These are phyloP conservation scores for Hassar affinis DNA, from an alignment of 2,113 vertebrate species.

Conservation along the genomic window DNA sequence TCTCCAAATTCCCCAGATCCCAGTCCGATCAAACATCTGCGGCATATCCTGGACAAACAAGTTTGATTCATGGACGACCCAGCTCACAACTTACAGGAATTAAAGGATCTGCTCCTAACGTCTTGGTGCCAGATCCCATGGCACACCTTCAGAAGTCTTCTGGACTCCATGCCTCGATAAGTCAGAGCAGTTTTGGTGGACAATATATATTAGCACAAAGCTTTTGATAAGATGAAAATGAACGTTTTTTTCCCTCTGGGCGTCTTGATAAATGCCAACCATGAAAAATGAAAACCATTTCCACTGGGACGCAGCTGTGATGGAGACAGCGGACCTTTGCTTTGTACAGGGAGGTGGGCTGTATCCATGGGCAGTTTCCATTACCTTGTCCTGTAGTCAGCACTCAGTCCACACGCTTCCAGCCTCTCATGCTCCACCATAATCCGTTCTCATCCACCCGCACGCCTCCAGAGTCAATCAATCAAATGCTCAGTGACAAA, in stretches of 20 bases:
- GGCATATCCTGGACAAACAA: no score
- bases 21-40: no score
- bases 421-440: constrained; percentile 31
- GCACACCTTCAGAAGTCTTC: no score
- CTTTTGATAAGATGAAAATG: background rate
- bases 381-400: constrained; percentile 29
- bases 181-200: no score
- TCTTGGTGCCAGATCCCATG: no score
- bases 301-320: background rate
- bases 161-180: no score
- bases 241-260: background rate
- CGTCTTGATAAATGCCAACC: background rate
- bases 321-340: background rate
- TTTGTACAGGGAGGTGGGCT: constrained; percentile 20
- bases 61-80: no score
- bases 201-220: background rate
- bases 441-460: constrained; percentile 1
- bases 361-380: constrained; percentile 39
- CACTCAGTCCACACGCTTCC: constrained; percentile 38
- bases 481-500: constrained; percentile 27
- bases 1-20: no score
- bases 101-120: no score
- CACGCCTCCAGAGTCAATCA: constrained; percentile 16
- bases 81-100: no score
- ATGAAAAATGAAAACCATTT: constrained; percentile 27